Evolutionary conservation across 2,888 invertebrate genomes (phyloP).

Genomic region (Lasioglossum zephyrum): DNA sequence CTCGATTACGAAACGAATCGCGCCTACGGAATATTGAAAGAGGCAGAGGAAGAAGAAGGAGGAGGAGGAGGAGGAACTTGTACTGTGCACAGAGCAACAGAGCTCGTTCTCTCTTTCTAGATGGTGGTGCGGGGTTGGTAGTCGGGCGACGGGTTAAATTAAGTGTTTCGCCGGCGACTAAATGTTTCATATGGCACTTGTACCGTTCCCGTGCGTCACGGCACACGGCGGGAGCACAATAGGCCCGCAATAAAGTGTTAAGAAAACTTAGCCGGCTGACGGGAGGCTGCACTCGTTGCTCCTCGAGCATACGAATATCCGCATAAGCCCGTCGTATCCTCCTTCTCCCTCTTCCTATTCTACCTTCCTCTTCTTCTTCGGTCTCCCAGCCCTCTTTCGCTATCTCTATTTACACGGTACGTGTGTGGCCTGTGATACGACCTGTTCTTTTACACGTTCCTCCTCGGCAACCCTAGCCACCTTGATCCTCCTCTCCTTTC

Average conservation of each 20-base stretch:
- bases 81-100: neutral
- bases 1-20: constrained; percentile 11
- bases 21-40: constrained; percentile 34
- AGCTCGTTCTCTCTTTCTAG: neutral
- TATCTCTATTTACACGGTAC: constrained; percentile 58
- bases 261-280: constrained; percentile 59
- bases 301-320: constrained; percentile 66
- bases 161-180: constrained; percentile 41
- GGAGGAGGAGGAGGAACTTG: neutral
- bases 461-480: neutral
- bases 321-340: constrained; percentile 38
- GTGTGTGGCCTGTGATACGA: constrained; percentile 56
- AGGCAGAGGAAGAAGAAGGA: neutral
- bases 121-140: neutral
- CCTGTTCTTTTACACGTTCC: constrained; percentile 51
- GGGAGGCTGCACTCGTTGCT: constrained; percentile 40
- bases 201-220: constrained; percentile 11
- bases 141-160: constrained; percentile 21
- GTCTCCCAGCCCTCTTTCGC: constrained; percentile 19
- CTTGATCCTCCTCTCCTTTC: constrained; percentile 6
- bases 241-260: constrained; percentile 57
- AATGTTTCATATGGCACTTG: constrained; percentile 59
- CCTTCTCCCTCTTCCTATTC: neutral
- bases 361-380: constrained; percentile 13
- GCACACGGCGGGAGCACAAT: constrained; percentile 38